These are phyloP conservation scores for Chymomyza caudatula DNA, from an alignment of 2,888 invertebrate species.

Conservation along the genomic window DNA sequence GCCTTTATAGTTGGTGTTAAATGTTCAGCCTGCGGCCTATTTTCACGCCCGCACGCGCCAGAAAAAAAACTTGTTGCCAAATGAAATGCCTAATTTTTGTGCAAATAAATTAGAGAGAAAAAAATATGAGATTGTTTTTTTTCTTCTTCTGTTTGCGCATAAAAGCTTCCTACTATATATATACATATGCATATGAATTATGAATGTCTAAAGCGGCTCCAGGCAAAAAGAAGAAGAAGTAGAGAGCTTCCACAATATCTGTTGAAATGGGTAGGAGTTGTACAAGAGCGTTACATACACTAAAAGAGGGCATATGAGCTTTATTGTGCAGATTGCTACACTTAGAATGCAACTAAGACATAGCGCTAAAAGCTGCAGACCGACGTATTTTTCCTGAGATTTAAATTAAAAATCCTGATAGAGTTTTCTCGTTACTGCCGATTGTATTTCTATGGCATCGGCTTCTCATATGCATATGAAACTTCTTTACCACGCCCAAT, in stretches of 20 bases:
- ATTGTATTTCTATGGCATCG: too few relatives aligned
- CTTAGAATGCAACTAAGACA: too few relatives aligned
- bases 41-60: constrained; percentile 35
- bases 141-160: constrained; percentile 3
- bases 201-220: neutral
- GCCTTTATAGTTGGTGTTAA: constrained; percentile 48
- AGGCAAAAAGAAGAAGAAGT: neutral
- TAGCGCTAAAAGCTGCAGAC: too few relatives aligned
- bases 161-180: neutral
- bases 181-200: constrained; percentile 5
- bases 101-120: constrained; percentile 34
- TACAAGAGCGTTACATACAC: neutral
- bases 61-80: constrained; percentile 19
- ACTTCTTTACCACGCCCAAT: too few relatives aligned
- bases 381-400: too few relatives aligned
- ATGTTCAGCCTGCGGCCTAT: constrained; percentile 51
- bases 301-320: neutral
- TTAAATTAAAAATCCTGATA: too few relatives aligned
- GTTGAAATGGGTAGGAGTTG: neutral
- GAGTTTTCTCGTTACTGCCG: too few relatives aligned
- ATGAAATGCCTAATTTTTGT: constrained; percentile 35
- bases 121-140: constrained; percentile 33
- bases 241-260: neutral
- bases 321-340: neutral
- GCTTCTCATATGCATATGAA: too few relatives aligned